Evolutionary conservation across 2,888 invertebrate species (phyloP).

Genomic region (Octodonta nipae): DNA sequence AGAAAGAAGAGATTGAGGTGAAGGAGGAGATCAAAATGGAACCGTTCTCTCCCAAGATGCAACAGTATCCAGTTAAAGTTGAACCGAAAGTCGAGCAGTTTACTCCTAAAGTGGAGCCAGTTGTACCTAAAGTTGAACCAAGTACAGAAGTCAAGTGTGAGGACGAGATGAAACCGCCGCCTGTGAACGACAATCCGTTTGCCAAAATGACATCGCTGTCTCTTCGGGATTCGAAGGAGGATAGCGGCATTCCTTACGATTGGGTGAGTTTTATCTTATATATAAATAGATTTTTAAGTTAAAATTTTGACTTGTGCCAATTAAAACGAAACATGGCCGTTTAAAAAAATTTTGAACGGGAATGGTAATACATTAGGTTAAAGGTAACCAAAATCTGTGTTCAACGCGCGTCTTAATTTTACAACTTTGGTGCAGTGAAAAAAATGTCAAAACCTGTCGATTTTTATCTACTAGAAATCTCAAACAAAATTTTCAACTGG

Average conservation of each 20-base stretch:
- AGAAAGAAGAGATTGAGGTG: slow-evolving; percentile 11
- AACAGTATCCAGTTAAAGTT: no score
- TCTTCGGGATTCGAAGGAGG: slow-evolving; percentile 43
- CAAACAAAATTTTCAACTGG: no score
- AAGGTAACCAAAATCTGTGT: no score
- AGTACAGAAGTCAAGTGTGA: slow-evolving; percentile 20
- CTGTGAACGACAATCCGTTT: slow-evolving; percentile 39
- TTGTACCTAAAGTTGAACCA: slow-evolving; percentile 34
- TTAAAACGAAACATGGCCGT: no score
- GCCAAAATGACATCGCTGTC: slow-evolving; percentile 36
- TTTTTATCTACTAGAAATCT: no score
- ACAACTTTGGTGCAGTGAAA: no score
- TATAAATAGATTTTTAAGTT: no score
- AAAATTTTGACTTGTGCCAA: no score
- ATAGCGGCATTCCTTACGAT: slow-evolving; percentile 74
- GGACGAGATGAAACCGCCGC: slow-evolving; percentile 12
- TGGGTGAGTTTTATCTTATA: slow-evolving; percentile 45
- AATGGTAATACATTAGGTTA: no score
- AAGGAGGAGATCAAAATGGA: slow-evolving; percentile 4
- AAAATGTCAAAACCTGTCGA: no score
- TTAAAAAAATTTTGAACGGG: no score
- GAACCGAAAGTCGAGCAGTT: background rate
- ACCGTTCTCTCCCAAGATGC: background rate
- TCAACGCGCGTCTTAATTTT: no score
- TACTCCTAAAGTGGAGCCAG: slow-evolving; percentile 24